Conservation (phyloP, 2,113 vertebrate species). For the Centropus bengalensis region DNA sequence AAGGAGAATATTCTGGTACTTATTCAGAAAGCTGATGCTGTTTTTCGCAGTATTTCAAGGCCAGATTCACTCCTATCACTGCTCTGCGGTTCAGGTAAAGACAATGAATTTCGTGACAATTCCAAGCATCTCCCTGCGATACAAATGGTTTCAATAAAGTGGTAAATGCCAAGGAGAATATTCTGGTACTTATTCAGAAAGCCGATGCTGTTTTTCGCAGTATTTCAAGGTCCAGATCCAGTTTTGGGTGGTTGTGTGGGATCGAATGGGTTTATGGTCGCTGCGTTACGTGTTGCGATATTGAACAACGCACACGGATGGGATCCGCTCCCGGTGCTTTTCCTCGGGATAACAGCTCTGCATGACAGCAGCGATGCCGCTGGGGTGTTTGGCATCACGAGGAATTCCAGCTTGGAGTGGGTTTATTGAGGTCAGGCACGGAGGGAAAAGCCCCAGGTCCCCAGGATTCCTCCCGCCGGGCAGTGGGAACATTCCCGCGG, state of each 20-base stretch:
- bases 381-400: background rate
- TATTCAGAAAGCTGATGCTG: background rate
- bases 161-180: background rate
- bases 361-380: background rate
- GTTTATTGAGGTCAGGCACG: background rate
- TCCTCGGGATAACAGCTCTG: background rate
- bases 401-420: background rate
- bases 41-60: background rate
- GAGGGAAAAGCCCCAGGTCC: too few species aligned
- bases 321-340: background rate
- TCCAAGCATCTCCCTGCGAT: background rate
- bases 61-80: background rate
- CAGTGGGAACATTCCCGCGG: background rate
- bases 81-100: background rate
- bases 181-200: background rate
- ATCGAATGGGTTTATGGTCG: background rate
- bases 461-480: background rate
- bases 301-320: background rate
- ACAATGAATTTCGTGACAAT: background rate
- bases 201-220: background rate
- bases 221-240: background rate
- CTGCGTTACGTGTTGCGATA: fast-evolving
- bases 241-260: background rate
- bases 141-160: background rate
- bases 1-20: background rate